Evolutionary conservation across 2,113 vertebrate genomes (phyloP), one percentile per base, ranked within the genome.

Genomic region (Tragulus kanchil): DNA sequence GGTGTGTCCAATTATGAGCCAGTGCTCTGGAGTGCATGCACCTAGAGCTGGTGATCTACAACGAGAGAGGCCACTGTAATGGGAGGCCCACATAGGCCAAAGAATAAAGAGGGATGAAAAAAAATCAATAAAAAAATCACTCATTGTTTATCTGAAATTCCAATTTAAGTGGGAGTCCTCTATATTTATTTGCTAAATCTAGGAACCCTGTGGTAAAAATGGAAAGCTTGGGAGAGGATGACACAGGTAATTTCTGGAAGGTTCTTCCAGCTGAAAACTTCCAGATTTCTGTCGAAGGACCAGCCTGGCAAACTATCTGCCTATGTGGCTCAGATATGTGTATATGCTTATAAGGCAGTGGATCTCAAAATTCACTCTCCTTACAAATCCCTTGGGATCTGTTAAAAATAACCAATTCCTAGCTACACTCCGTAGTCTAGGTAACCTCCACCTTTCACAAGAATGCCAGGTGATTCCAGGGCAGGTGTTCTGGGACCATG

Each of bases 151-250:
- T 31, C 52, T 92, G 42, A 96, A 83, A 64, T 65, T 78, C 16
- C 78, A 92, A 79, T 91, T 89, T 82, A 92, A 79, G 15, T 90
- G 4, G 23, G n/a, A 78, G 13, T 62, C 5, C 5, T 61, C 6
- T 11, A 69, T 71, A 93, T 82, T 88, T 58, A 58, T 59, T 94
- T 94, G 23, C 56, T 90, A 90, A 91, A 88, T 89, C 26, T 81
- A 93, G 7, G 48, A 89, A 59, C 17, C 1, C 15, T 83, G 9
- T 36, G 16, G 25, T 77, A 62, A 93, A 93, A 58, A 81, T 95
- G 14, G 1, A 52, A 59, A 92, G 23, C 59, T 77, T 10, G 36
- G 26, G 89, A 71, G 1, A 0, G 7, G 2, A 92, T 84, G 56
- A 75, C n/a, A 9, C 23, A 59, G 42, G 5, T 93, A 82, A 86